Evolutionary conservation across 2,888 invertebrate species (phyloP).

Genomic region (Neuroscelio doddi): DNA sequence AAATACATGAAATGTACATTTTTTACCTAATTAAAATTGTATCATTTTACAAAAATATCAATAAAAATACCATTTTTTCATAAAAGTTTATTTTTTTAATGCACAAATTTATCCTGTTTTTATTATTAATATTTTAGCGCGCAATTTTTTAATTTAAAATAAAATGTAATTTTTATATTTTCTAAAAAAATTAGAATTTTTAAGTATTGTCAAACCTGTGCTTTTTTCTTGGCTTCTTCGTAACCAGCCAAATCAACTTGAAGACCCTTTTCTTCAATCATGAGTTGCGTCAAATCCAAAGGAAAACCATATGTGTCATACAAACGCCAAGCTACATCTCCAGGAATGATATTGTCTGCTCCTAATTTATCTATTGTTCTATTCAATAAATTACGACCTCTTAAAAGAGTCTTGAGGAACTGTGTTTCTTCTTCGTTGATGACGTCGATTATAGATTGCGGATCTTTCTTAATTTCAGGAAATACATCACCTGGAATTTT

Average conservation of each 20-base stretch:
- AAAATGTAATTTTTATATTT: slow-evolving; percentile 3
- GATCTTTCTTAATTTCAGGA: slow-evolving; percentile 90
- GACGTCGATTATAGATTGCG: slow-evolving; percentile 90
- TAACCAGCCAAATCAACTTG: slow-evolving; percentile 91
- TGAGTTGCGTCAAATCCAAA: slow-evolving; percentile 95
- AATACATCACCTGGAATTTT: slow-evolving; percentile 78
- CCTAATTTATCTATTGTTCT: slow-evolving; percentile 90
- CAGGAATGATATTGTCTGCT: slow-evolving; percentile 83
- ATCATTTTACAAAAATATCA: no score
- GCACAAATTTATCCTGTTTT: no score
- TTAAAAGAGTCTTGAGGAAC: slow-evolving; percentile 94
- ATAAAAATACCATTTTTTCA: no score
- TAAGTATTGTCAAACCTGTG: slow-evolving; percentile 74
- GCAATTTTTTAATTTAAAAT: no score
- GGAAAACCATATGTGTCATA: slow-evolving; percentile 99
- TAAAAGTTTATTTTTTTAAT: no score
- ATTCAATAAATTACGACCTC: slow-evolving; percentile 92
- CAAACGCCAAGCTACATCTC: slow-evolving; percentile 97
- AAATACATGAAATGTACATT: no score
- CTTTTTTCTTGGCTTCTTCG: slow-evolving; percentile 92
- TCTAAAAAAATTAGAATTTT: neutral
- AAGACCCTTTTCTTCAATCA: slow-evolving; percentile 97
- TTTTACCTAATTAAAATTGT: no score
- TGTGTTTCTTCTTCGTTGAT: slow-evolving; percentile 99
- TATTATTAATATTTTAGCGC: no score